Evolutionary conservation across 2,888 invertebrate genomes (phyloP), one percentile per base, ranked within the genome.

Genomic region (Microplitis manilae): DNA sequence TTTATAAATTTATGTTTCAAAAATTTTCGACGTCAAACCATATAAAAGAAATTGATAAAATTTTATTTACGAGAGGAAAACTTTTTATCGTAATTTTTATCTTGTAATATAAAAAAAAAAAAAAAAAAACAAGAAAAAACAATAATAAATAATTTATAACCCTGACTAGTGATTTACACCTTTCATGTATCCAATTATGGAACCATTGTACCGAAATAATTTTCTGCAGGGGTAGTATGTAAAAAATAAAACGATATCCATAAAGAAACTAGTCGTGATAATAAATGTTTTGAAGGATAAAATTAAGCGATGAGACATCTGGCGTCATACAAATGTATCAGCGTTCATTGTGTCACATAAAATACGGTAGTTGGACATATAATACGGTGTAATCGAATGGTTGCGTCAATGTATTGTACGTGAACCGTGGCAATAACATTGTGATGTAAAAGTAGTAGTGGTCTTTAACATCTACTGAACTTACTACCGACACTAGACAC

Each of bases 331-430:
- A 82, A 80, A 83, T 76, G 79, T 83, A 78, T 82, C 77, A 80
- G 77, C 72, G 77, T 81, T 83, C 79, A 82, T 83, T 83, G 82
- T 65, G 83, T 79, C 81, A 79, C 81, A 77, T 81, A 80, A 68
- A 65, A 79, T 81, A 72, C 75, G 60, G 73, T 73, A 67, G 76
- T 76, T 73, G 76, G 70, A 41, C 70, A 68, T 40, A 71, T 41
- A n/a, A 67, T 76, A 39, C 61, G 61, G 62, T 72, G 72, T 62
- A 6, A 39, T 17, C 64, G n/a, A 40, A 72, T 30, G 68, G 61
- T 61, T 30, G 68, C 38, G 68, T 60, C 30, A 4, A 30, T 30
- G 30, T 30, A 30, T 30, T 30, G 50, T 38, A 73, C 59, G 64
- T 17, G 20, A 73, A 65, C 2, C 15, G 62, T 20, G 62, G 62